Evolutionary conservation across 2,113 vertebrate species (phyloP).

Genomic region (Stegastes partitus): DNA sequence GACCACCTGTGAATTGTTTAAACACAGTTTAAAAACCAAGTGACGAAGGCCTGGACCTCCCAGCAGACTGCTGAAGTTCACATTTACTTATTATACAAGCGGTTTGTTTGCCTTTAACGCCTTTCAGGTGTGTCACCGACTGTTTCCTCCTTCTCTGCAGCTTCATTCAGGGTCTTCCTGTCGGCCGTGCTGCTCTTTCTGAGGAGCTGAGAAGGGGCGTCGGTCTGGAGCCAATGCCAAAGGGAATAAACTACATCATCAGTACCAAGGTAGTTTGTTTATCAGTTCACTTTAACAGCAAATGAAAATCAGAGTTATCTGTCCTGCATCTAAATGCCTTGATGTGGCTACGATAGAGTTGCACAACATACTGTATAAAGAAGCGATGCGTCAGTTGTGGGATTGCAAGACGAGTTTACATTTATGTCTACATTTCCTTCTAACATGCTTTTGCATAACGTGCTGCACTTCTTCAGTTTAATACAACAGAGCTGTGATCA

Average conservation of each 20-base stretch:
- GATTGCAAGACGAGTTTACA: not conserved
- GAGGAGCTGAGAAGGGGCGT: conserved; percentile 82
- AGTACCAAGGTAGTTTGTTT: conserved; percentile 85
- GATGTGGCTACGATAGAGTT: not conserved
- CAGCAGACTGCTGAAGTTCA: too few relatives aligned
- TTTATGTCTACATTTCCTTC: conserved; percentile 36
- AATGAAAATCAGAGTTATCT: conserved; percentile 2
- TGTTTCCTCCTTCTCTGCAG: conserved; percentile 74
- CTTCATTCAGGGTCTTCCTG: conserved; percentile 89
- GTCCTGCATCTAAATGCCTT: not conserved
- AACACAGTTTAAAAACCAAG: too few relatives aligned
- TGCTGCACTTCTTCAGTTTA: conserved; percentile 17
- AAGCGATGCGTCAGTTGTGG: not conserved
- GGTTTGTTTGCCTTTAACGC: conserved; percentile 10
- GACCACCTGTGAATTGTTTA: too few relatives aligned
- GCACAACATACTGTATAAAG: not conserved
- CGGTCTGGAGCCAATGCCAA: conserved; percentile 81
- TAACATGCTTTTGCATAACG: conserved; percentile 7
- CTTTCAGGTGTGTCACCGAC: not conserved
- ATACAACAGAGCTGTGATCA: conserved; percentile 1
- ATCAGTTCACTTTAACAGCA: not conserved
- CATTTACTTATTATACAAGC: too few relatives aligned
- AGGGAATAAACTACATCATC: conserved; percentile 89
- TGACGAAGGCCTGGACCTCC: too few relatives aligned
- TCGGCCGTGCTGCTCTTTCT: conserved; percentile 67